Evolutionary conservation across 2,888 invertebrate genomes (phyloP).

Genomic region (Nymphalis urticae): DNA sequence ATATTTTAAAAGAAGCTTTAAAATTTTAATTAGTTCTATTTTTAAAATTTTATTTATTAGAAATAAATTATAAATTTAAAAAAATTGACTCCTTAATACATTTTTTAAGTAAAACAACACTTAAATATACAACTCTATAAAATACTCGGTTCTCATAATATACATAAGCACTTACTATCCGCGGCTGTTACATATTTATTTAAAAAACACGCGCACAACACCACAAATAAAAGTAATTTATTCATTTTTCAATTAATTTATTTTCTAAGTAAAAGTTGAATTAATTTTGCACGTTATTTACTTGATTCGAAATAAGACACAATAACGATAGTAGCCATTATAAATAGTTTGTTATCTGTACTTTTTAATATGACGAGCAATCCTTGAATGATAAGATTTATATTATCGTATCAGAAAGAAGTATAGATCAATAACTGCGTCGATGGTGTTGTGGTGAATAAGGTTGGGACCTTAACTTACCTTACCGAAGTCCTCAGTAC

Average conservation of each 20-base stretch:
- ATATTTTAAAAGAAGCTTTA: too few relatives aligned
- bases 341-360: conserved; percentile 9
- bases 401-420: background rate
- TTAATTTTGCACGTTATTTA: conserved; percentile 5
- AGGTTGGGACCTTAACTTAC: too few relatives aligned
- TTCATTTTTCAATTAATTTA: conserved; percentile 7
- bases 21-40: too few relatives aligned
- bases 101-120: background rate
- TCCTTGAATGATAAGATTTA: conserved; percentile 7
- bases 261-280: background rate
- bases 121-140: background rate
- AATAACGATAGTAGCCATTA: conserved; percentile 5
- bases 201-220: conserved; percentile 23
- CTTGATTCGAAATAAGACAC: conserved; percentile 2
- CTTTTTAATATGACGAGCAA: conserved; percentile 1
- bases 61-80: too few relatives aligned
- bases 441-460: too few relatives aligned
- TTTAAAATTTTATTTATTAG: too few relatives aligned
- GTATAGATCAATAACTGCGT: too few relatives aligned
- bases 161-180: conserved; percentile 41
- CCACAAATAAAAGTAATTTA: conserved; percentile 21
- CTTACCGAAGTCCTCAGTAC: too few relatives aligned
- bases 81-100: too few relatives aligned
- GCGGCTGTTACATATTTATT: conserved; percentile 27
- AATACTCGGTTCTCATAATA: background rate